phyloP scores from a whole-genome alignment of 2,797 vertebrate genomes.

The Propithecus perrieri region DNA sequence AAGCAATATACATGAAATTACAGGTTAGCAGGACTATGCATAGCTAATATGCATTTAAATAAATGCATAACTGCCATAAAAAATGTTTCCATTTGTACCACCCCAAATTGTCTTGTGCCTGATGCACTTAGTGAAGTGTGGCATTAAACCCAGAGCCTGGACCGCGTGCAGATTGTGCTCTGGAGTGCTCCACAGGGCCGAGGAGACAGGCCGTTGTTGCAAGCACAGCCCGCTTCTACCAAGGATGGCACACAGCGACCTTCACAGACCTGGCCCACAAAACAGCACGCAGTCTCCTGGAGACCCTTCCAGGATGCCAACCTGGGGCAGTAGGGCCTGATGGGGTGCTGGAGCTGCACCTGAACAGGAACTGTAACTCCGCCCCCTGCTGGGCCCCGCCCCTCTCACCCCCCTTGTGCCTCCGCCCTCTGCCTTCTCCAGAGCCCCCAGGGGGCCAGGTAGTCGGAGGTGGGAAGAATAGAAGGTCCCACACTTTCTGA shows the following conservation, averaged over 20 bases:
- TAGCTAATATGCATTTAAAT: not conserved
- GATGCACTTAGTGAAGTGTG: not conserved
- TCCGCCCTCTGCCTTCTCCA: not conserved
- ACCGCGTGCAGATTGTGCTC: not conserved
- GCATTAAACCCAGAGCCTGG: not conserved
- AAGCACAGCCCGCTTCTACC: not conserved
- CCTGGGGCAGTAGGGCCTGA: not conserved
- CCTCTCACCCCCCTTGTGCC: not conserved
- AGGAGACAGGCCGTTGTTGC: not conserved
- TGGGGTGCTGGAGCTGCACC: not conserved
- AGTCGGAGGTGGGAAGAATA: not conserved
- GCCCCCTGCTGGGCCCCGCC: not conserved
- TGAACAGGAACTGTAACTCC: not conserved
- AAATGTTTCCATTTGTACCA: not conserved
- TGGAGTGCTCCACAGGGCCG: not conserved
- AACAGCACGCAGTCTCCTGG: not conserved
- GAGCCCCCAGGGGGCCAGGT: not conserved
- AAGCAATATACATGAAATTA: not conserved
- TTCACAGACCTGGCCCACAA: not conserved
- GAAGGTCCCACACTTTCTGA: not conserved
- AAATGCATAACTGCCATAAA: not conserved
- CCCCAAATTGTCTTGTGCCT: fast-evolving
- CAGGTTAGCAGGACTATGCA: not conserved
- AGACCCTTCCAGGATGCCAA: not conserved
- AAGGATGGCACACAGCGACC: not conserved